Evolutionary conservation across 2,113 vertebrate genomes (phyloP).

Genomic region (Brienomyrus brachyistius): DNA sequence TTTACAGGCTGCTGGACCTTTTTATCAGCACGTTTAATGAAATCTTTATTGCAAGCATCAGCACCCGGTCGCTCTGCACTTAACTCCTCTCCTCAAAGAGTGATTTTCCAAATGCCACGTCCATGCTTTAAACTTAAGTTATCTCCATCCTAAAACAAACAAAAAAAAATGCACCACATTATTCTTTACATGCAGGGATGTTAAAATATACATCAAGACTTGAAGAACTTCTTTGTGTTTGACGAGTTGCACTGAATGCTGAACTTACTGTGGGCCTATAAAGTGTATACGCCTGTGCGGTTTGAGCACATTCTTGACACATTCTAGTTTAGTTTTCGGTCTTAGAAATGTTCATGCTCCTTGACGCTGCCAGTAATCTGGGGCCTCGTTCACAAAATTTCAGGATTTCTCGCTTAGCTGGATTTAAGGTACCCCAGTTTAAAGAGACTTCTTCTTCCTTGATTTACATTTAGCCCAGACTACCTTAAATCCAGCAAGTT

Average conservation of each 20-base stretch:
- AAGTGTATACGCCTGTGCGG: background rate
- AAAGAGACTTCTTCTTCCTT: background rate
- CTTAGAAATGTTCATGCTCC: background rate
- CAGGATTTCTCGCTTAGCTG: background rate
- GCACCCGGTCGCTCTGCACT: background rate
- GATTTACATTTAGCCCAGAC: background rate
- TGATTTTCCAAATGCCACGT: background rate
- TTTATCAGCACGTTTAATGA: background rate
- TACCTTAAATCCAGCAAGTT: background rate
- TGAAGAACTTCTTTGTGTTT: background rate
- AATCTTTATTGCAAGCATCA: conserved; percentile 8
- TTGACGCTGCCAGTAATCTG: background rate
- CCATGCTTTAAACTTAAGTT: background rate
- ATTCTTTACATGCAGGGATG: background rate
- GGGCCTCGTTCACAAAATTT: background rate
- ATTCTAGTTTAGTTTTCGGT: background rate
- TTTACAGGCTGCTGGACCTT: background rate
- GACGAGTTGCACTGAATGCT: background rate
- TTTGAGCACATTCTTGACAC: background rate
- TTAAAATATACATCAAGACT: background rate
- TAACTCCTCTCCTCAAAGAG: background rate
- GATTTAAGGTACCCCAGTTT: background rate
- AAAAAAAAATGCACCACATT: background rate
- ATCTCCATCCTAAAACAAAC: background rate
- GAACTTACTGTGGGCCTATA: background rate